Evolutionary conservation across 1,140 invertebrate genomes (phyloP), one percentile per base, ranked within the genome.

Genomic region (Drosophila ironensis): DNA sequence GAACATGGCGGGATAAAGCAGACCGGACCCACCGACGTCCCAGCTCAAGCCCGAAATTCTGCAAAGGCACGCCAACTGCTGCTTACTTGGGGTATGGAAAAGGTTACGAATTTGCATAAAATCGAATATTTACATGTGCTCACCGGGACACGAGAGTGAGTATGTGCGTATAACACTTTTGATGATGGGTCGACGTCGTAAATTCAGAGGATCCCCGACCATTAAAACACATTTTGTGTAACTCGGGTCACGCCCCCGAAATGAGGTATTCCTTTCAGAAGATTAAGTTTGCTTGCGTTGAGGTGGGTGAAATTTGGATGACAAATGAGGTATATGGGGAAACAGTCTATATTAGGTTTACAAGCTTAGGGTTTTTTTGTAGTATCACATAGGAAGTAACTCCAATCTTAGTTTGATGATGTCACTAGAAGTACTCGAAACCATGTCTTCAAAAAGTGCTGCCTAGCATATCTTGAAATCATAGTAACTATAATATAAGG

Each of bases 41-140:
- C 22, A 22, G 27, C 16, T 28, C 22, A 14, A 16, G 47, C 16
- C 56, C 57, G 3, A 53, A 80, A 78, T 40, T 60, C 73, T 40
- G 57, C 47, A 71, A 73, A 59, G 51, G 59, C 78, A 84, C 74
- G 80, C 78, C 27, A 82, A 78, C 70, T 35, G 54, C 46, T 57
- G 52, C 41, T 53, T 37, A 35, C 51, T 45, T 28, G 52, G 38
- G 17, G 30, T 45, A 59, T 57, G 63, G 45, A 56, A 84, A 82
- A 84, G 78, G 78, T 86, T 84, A 86, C 51, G 46, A 73, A 84
- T 84, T 84, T 74, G 64, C 78, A 84, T 84, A 84, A 84, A 84
- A 84, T 84, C 78, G 78, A 84, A 82, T 70, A 70, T 60, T 74
- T 70, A 69, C 59, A 60, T 59, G 71, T 52, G 56, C 24, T 72